These are phyloP conservation scores for Hirtodrosophila alboralis DNA, from an alignment of 2,888 invertebrate species.

Conservation along the genomic window DNA sequence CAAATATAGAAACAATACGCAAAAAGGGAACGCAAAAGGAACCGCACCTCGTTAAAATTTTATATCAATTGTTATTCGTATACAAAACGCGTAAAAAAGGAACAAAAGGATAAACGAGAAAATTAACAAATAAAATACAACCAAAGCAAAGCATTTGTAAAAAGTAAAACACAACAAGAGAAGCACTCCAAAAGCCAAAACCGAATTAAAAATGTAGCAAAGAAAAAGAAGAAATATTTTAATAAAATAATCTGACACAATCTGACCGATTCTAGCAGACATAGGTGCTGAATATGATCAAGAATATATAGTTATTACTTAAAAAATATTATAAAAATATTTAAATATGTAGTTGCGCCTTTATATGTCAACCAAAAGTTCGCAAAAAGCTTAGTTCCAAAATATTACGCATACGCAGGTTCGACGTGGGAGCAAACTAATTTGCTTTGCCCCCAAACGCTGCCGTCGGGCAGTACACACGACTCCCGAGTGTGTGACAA, in stretches of 20 bases:
- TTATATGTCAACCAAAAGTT: no score
- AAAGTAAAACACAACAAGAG: slow-evolving; percentile 44
- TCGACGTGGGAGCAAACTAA: slow-evolving; percentile 32
- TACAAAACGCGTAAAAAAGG: slow-evolving; percentile 23
- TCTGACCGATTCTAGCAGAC: no score
- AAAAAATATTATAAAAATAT: neutral
- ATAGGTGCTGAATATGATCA: no score
- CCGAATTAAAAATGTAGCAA: slow-evolving; percentile 62
- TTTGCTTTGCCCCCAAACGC: slow-evolving; percentile 15
- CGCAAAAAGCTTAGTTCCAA: slow-evolving; percentile 8
- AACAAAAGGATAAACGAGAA: slow-evolving; percentile 30
- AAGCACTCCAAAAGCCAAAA: slow-evolving; percentile 32
- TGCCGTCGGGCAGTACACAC: slow-evolving; percentile 11
- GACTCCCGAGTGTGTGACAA: slow-evolving; percentile 57
- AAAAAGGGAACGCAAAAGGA: slow-evolving; percentile 24
- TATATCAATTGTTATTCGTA: slow-evolving; percentile 62
- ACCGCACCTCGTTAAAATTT: slow-evolving; percentile 75
- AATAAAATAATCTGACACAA: slow-evolving; percentile 8
- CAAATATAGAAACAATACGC: slow-evolving; percentile 16
- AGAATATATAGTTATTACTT: no score
- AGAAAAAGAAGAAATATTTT: slow-evolving; percentile 9
- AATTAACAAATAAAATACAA: slow-evolving; percentile 6
- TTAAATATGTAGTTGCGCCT: neutral
- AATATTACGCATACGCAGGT: slow-evolving; percentile 30
- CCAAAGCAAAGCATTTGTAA: slow-evolving; percentile 36